Percentiles rank a stretch among this genome's conserved stretches.
Conservation (phyloP, 1,140 invertebrate species). For the Lordiphosa mommai region DNA sequence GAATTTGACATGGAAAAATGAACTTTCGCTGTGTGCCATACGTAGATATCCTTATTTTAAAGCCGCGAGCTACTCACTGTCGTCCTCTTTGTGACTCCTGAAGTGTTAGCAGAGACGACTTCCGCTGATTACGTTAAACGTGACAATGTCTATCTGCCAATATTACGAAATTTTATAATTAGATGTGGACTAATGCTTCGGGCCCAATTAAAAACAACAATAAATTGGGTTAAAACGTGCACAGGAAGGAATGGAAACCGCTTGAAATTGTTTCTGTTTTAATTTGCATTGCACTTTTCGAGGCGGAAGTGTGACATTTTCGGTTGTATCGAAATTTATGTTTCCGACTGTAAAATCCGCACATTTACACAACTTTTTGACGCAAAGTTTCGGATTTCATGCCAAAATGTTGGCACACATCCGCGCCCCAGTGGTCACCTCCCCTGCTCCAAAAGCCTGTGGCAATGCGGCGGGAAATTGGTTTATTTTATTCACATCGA, state of each 20-base stretch:
- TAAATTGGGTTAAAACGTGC: constrained; percentile 71
- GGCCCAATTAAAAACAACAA: constrained; percentile 63
- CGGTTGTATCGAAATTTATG: constrained; percentile 68
- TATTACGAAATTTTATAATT: constrained; percentile 48
- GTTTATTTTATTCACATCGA: constrained; percentile 69
- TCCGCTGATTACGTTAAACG: neutral
- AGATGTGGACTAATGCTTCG: constrained; percentile 50
- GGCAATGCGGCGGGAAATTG: constrained; percentile 66
- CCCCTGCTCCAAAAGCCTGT: constrained; percentile 27
- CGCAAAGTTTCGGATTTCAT: constrained; percentile 51
- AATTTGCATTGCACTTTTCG: constrained; percentile 51
- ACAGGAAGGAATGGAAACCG: constrained; percentile 33
- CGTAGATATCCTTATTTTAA: constrained; percentile 50
- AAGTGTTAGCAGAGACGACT: constrained; percentile 1
- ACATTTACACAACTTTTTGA: constrained; percentile 61
- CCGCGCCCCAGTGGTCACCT: constrained; percentile 35
- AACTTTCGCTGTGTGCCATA: constrained; percentile 36
- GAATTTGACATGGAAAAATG: constrained; percentile 63
- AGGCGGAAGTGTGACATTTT: constrained; percentile 63
- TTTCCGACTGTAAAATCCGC: constrained; percentile 51
- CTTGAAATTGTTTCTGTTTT: constrained; percentile 66
- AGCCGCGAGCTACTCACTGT: constrained; percentile 9
- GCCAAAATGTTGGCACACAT: constrained; percentile 49
- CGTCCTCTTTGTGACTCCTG: constrained; percentile 13
- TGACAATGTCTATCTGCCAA: constrained; percentile 30